A percentile compares a stretch with the other conserved stretches of the same genome.
Conservation (phyloP, 1,140 invertebrate species). For the Teleogryllus occipitalis region DNA sequence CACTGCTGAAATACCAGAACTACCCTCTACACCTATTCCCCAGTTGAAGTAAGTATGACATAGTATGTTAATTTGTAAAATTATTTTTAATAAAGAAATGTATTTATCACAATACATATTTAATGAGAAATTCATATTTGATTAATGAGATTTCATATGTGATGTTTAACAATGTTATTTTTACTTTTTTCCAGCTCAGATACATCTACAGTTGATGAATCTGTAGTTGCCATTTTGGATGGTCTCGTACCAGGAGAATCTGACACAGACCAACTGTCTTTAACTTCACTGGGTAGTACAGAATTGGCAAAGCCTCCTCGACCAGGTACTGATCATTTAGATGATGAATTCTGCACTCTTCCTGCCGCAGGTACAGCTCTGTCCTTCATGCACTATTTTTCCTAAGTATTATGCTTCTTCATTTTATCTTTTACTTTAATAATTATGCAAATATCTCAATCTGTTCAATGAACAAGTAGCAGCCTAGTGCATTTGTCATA, state of each 20-base stretch:
- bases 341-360: conserved; percentile 11
- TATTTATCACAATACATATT: background rate
- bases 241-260: background rate
- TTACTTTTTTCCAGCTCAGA: background rate
- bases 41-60: conserved; percentile 23
- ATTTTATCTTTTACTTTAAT: too few relatives aligned
- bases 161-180: background rate
- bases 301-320: conserved; percentile 33
- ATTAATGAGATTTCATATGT: background rate
- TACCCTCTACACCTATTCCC: conserved; percentile 24
- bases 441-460: too few relatives aligned
- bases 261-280: too few relatives aligned
- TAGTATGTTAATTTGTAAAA: background rate
- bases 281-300: background rate
- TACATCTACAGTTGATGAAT: background rate
- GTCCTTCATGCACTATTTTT: background rate
- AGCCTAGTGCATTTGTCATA: too few relatives aligned
- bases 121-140: background rate
- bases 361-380: background rate
- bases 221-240: background rate
- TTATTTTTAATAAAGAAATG: background rate
- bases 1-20: conserved; percentile 12
- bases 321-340: conserved; percentile 33
- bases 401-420: too few relatives aligned
- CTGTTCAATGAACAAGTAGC: too few relatives aligned